phyloP scores from a whole-genome alignment of 1,140 invertebrate genomes.

The Heliconius hewitsoni region DNA sequence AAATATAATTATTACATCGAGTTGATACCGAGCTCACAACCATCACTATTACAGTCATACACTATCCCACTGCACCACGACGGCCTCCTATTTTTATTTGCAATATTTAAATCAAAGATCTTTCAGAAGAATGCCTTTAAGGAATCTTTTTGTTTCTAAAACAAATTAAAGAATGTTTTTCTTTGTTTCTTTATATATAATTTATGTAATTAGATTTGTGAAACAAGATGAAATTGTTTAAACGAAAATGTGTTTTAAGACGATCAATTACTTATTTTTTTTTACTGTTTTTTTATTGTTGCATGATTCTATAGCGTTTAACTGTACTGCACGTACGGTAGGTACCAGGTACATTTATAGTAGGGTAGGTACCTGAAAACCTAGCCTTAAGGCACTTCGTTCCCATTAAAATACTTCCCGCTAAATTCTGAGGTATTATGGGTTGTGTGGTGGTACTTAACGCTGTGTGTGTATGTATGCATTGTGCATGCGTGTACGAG shows the following conservation, averaged over 20 bases:
- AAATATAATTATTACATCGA: background rate
- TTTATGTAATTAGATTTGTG: background rate
- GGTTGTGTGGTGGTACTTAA: no score
- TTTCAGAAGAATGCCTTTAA: background rate
- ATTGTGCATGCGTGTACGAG: no score
- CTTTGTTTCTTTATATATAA: background rate
- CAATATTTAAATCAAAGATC: background rate
- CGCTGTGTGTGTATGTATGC: no score
- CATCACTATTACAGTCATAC: background rate
- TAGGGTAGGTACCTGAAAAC: no score
- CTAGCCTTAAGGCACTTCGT: no score
- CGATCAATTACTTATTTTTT: background rate
- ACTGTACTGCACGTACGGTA: no score
- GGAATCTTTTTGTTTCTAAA: background rate
- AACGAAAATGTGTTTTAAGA: background rate
- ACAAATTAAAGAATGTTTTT: background rate
- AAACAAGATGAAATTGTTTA: background rate
- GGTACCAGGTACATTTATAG: no score
- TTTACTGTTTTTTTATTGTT: background rate
- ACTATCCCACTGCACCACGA: background rate
- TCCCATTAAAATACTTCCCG: no score
- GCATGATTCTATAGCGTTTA: no score
- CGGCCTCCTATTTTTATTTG: background rate
- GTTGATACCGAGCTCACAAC: background rate
- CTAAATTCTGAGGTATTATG: no score